phyloP scores from a whole-genome alignment of 2,113 vertebrate genomes.

The Microtus richardsoni region DNA sequence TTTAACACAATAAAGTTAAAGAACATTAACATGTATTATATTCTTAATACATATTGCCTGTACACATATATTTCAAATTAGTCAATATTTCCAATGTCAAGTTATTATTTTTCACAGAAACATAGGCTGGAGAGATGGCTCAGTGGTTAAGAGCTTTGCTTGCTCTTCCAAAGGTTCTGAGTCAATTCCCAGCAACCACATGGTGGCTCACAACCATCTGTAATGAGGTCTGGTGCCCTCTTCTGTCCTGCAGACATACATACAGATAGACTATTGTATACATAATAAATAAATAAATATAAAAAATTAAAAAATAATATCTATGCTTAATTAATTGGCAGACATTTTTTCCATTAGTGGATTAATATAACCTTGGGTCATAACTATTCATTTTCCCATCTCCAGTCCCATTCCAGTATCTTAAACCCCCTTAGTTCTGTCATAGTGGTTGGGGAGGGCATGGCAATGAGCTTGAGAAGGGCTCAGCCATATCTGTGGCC shows the following conservation, averaged over 20 bases:
- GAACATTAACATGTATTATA: constrained; percentile 9
- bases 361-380: constrained; percentile 20
- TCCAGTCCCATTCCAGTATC: neutral
- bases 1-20: neutral
- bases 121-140: too few species aligned
- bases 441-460: too few species aligned
- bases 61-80: constrained; percentile 29
- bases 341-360: neutral
- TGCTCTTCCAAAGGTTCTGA: too few species aligned
- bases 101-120: constrained; percentile 23
- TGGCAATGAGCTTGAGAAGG: neutral
- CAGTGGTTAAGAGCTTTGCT: too few species aligned
- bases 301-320: constrained; percentile 43
- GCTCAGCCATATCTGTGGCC: neutral
- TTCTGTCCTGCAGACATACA: too few species aligned
- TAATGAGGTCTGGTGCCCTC: too few species aligned
- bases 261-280: too few species aligned
- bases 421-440: neutral
- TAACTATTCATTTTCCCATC: neutral
- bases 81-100: neutral
- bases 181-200: too few species aligned
- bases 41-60: constrained; percentile 2
- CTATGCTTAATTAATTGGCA: constrained; percentile 5
- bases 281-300: too few species aligned
- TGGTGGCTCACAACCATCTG: too few species aligned